Percentiles rank a stretch among this genome's conserved stretches.
These are phyloP conservation scores for Syngnathus rostellatus DNA, from an alignment of 2,797 vertebrate species.

Conservation along the genomic window DNA sequence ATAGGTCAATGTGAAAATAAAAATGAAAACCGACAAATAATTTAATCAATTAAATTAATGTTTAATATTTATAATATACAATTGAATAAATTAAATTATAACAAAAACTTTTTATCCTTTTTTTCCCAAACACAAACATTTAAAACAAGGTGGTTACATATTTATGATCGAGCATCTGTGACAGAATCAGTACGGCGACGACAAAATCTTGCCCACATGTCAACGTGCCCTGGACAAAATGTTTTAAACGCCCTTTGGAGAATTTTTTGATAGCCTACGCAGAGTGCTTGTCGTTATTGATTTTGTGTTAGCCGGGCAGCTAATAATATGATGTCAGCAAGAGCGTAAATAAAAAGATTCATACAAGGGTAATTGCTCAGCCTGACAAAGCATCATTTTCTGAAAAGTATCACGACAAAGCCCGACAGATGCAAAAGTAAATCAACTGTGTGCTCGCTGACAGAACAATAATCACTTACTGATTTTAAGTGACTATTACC, in stretches of 20 bases:
- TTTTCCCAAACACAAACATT: too few relatives aligned
- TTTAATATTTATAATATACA: too few relatives aligned
- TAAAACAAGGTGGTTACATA: not conserved
- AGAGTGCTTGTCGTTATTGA: conserved; percentile 2
- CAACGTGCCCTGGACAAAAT: not conserved
- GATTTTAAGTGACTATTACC: not conserved
- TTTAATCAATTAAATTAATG: too few relatives aligned
- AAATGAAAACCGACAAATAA: too few relatives aligned
- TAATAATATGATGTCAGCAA: conserved; percentile 6
- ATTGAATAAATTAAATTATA: too few relatives aligned
- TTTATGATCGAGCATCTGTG: not conserved
- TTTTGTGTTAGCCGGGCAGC: conserved; percentile 4
- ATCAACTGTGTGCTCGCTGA: not conserved
- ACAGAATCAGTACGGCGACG: not conserved
- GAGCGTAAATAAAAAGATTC: conserved; percentile 1
- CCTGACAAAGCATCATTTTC: not conserved
- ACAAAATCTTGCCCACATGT: not conserved
- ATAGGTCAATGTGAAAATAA: too few relatives aligned
- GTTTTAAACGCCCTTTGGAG: not conserved
- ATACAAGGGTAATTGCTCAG: not conserved
- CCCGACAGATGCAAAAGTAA: not conserved
- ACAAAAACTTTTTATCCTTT: too few relatives aligned
- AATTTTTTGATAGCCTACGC: not conserved
- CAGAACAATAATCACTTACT: not conserved
- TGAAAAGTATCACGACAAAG: not conserved